A percentile compares a stretch with the other conserved stretches of the same genome.
These are phyloP conservation scores for Bhutanitis thaidina DNA, from an alignment of 2,888 invertebrate species.

Conservation along the genomic window DNA sequence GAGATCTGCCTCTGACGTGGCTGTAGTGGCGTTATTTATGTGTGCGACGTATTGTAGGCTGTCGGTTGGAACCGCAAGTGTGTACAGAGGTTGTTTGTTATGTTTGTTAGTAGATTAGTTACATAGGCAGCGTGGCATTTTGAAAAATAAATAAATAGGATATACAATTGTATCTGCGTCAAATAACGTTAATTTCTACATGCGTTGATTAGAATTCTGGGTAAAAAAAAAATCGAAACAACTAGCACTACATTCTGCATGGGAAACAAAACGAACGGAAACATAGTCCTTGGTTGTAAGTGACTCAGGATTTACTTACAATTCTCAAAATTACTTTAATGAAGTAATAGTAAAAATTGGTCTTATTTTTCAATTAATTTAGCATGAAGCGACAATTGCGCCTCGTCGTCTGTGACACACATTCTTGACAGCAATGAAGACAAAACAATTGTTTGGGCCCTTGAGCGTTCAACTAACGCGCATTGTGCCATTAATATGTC, in stretches of 20 bases:
- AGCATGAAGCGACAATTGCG: neutral
- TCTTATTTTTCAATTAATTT: neutral
- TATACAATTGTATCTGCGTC: too few species aligned
- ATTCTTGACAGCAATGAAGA: neutral
- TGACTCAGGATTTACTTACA: too few species aligned
- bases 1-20: constrained; percentile 64
- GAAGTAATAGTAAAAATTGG: too few species aligned
- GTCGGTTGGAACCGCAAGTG: constrained; percentile 24
- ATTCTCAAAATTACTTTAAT: too few species aligned
- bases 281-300: too few species aligned
- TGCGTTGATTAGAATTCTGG: too few species aligned
- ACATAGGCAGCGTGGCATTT: neutral
- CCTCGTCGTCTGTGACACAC: neutral
- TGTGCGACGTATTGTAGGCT: constrained; percentile 23
- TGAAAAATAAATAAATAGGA: too few species aligned
- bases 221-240: too few species aligned
- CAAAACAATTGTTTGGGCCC: neutral
- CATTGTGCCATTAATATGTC: neutral
- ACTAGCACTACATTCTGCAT: too few species aligned
- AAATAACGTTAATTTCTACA: too few species aligned
- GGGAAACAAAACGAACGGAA: too few species aligned
- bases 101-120: neutral
- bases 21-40: constrained; percentile 69
- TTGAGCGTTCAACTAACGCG: neutral
- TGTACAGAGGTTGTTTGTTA: neutral